These are phyloP conservation scores for Amblyjoppa proteus DNA, from an alignment of 2,888 invertebrate genomes.

Conservation along the genomic window DNA sequence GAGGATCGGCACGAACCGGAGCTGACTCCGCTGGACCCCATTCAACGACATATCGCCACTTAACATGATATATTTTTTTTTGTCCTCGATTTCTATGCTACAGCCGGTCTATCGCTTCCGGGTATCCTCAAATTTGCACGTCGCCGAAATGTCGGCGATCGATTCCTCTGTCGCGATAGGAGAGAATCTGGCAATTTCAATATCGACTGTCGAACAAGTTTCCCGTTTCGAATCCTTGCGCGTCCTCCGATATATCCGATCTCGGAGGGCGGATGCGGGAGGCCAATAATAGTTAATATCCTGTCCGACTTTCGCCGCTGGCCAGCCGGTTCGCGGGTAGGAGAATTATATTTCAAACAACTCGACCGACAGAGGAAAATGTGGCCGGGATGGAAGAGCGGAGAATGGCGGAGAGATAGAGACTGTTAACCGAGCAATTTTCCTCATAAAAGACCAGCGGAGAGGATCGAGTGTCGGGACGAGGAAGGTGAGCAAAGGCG, in stretches of 20 bases:
- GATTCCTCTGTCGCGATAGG: neutral
- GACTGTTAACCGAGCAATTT: slow-evolving; percentile 18
- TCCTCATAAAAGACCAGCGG: slow-evolving; percentile 20
- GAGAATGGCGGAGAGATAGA: neutral
- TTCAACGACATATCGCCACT: slow-evolving; percentile 60
- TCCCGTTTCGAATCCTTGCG: neutral
- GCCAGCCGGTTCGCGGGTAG: neutral
- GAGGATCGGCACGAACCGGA: neutral
- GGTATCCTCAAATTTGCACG: neutral
- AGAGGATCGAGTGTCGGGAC: slow-evolving; percentile 21
- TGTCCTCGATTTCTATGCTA: slow-evolving; percentile 44
- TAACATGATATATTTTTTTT: slow-evolving; percentile 30
- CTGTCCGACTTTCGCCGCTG: neutral
- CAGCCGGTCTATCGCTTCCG: neutral
- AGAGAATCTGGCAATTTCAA: neutral
- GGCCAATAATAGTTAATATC: neutral
- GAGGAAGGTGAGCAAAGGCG: neutral
- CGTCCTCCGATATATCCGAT: neutral
- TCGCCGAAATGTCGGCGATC: neutral
- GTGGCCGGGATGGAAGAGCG: slow-evolving; percentile 3
- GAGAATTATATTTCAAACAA: slow-evolving; percentile 5
- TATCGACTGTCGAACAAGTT: neutral
- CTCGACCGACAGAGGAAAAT: slow-evolving; percentile 15
- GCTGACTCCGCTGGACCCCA: slow-evolving; percentile 24
- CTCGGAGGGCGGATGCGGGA: neutral